Percentiles rank a stretch among this genome's conserved stretches.
These are phyloP conservation scores for Thalassoma bifasciatum DNA, from an alignment of 2,113 vertebrate species.

Conservation along the genomic window DNA sequence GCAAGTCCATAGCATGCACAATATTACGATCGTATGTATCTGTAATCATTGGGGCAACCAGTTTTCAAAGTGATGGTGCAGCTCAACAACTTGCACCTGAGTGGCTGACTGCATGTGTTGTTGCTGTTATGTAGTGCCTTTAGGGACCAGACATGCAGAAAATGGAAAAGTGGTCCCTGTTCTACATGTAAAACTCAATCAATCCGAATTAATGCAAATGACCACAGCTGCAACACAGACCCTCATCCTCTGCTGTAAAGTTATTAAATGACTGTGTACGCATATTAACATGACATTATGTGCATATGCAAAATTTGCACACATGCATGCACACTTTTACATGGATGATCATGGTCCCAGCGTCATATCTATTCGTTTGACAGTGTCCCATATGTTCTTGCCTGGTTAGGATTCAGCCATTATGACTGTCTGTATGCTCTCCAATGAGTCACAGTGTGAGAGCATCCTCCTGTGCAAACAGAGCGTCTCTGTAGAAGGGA, in stretches of 20 bases:
- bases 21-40: background rate
- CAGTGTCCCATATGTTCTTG: constrained; percentile 51
- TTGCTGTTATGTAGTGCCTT: constrained; percentile 8
- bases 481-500: constrained; percentile 1
- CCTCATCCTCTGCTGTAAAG: background rate
- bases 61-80: background rate
- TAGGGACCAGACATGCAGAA: constrained; percentile 23
- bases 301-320: constrained; percentile 13
- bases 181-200: constrained; percentile 32
- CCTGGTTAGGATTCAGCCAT: constrained; percentile 17
- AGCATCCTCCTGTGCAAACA: constrained; percentile 20
- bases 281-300: constrained; percentile 18
- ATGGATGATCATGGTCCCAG: constrained; percentile 9
- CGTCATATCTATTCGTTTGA: constrained; percentile 32
- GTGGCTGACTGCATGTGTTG: constrained; percentile 9
- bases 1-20: background rate
- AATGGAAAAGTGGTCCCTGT: constrained; percentile 19
- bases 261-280: background rate
- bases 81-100: constrained; percentile 32
- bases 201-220: constrained; percentile 46
- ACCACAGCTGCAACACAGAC: constrained; percentile 39
- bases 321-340: constrained; percentile 11
- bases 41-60: background rate
- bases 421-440: constrained; percentile 23
- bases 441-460: constrained; percentile 15